phyloP scores from a whole-genome alignment of 2,888 invertebrate genomes.

The Ophion ellenae region DNA sequence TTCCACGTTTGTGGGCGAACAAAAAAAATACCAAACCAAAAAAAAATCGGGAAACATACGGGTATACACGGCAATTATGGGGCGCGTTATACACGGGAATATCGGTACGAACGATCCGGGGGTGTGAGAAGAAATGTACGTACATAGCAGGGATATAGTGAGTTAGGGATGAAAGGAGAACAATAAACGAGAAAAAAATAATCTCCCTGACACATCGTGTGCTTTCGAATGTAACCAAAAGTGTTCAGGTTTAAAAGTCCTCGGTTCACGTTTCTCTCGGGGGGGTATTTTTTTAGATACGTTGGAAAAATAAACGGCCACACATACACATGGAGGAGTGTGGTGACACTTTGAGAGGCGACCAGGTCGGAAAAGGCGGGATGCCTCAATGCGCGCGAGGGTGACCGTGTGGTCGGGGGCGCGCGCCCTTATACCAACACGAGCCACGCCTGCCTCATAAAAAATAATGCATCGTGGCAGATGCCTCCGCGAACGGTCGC shows the following conservation, averaged over 20 bases:
- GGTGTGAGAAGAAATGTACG: too few relatives aligned
- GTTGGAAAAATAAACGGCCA: too few relatives aligned
- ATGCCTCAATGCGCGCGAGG: conserved; percentile 5
- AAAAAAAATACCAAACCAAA: not conserved
- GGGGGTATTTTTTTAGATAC: too few relatives aligned
- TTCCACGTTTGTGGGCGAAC: not conserved
- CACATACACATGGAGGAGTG: too few relatives aligned
- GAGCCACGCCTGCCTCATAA: conserved; percentile 62
- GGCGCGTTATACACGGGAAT: too few relatives aligned
- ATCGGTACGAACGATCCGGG: too few relatives aligned
- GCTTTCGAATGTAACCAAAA: conserved; percentile 17
- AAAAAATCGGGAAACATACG: not conserved
- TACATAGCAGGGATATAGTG: too few relatives aligned
- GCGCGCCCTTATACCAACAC: conserved; percentile 37
- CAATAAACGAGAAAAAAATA: conserved; percentile 12
- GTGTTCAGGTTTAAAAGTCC: conserved; percentile 1
- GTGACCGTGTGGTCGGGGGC: conserved; percentile 23
- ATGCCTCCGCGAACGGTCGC: conserved; percentile 66
- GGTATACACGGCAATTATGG: too few relatives aligned
- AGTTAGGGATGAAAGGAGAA: not conserved
- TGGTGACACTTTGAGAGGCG: too few relatives aligned
- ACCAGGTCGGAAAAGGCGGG: conserved; percentile 16
- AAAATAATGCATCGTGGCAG: conserved; percentile 66
- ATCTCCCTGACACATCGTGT: not conserved
- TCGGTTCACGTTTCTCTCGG: conserved; percentile 22